phyloP scores from a whole-genome alignment of 1,140 invertebrate genomes.

The Danaus melanippus region DNA sequence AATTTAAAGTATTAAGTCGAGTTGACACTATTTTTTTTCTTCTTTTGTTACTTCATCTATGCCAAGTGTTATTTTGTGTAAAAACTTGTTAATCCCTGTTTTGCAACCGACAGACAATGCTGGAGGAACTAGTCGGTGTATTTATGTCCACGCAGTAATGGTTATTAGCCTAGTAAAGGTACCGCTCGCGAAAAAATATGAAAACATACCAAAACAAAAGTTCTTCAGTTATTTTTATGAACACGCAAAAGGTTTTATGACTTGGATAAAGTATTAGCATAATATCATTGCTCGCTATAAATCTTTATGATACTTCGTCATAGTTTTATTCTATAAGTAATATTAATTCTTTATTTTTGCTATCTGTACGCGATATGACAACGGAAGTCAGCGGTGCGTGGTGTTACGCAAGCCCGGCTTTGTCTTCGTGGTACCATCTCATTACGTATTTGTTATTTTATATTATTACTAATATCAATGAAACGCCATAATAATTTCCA shows the following conservation, averaged over 20 bases:
- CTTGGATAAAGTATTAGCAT: too few species aligned
- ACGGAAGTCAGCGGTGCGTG: conserved; percentile 51
- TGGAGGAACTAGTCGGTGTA: conserved; percentile 21
- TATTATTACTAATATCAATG: too few species aligned
- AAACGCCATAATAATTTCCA: too few species aligned
- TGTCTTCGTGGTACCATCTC: conserved; percentile 14
- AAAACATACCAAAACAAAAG: conserved; percentile 3
- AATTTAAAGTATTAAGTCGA: too few species aligned
- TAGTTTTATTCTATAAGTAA: conserved; percentile 5
- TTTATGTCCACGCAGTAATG: conserved; percentile 17
- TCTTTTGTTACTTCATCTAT: too few species aligned
- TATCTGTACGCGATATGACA: conserved; percentile 30
- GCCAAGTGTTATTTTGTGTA: too few species aligned
- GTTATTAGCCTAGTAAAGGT: conserved; percentile 25
- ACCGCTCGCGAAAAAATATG: conserved; percentile 18
- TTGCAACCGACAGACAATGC: not conserved
- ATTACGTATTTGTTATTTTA: not conserved
- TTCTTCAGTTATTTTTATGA: too few species aligned
- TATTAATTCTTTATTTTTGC: conserved; percentile 21
- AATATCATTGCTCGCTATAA: too few species aligned
- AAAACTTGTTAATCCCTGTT: too few species aligned
- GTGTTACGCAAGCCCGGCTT: conserved; percentile 37
- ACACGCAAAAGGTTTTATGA: not conserved
- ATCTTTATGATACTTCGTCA: not conserved
- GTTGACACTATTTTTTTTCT: too few species aligned